phyloP scores from a whole-genome alignment of 1,140 invertebrate species.

The Nasonia longicornis region DNA sequence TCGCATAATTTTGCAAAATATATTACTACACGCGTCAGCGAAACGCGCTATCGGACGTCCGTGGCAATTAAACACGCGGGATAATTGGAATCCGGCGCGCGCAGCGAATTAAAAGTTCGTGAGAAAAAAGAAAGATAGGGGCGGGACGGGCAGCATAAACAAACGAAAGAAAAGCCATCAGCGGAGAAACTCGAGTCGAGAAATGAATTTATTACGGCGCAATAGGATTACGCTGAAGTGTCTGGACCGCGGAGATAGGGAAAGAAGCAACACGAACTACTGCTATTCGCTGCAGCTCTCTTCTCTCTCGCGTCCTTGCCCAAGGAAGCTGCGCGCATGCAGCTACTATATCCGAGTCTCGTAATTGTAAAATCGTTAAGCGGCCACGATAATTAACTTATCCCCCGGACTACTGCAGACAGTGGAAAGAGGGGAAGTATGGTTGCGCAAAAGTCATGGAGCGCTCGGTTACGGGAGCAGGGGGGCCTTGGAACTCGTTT shows the following conservation, averaged over 20 bases:
- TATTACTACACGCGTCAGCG: too few species aligned
- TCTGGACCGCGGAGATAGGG: constrained; percentile 33
- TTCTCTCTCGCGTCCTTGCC: constrained; percentile 55
- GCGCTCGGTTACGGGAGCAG: constrained; percentile 49
- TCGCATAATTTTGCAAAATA: too few species aligned
- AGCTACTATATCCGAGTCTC: constrained; percentile 45
- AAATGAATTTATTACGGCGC: constrained; percentile 42
- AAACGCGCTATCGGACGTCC: too few species aligned
- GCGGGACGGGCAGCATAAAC: not conserved
- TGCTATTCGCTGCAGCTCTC: too few species aligned
- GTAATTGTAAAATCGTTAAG: constrained; percentile 65
- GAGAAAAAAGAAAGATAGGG: not conserved
- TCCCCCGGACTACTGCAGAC: constrained; percentile 46
- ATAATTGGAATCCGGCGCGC: too few species aligned
- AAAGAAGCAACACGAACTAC: not conserved
- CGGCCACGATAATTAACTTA: constrained; percentile 66
- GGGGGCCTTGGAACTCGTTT: constrained; percentile 61
- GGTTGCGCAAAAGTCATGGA: constrained; percentile 46
- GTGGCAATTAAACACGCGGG: too few species aligned
- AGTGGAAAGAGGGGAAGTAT: constrained; percentile 45
- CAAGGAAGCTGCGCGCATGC: constrained; percentile 52
- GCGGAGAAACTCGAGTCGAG: not conserved
- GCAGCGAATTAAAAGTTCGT: not conserved
- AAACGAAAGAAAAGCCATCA: constrained; percentile 30
- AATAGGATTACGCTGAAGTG: constrained; percentile 54